Base-by-base conservation (phyloP, 2,888 invertebrate species). In the Sphinx pinastri region DNA sequence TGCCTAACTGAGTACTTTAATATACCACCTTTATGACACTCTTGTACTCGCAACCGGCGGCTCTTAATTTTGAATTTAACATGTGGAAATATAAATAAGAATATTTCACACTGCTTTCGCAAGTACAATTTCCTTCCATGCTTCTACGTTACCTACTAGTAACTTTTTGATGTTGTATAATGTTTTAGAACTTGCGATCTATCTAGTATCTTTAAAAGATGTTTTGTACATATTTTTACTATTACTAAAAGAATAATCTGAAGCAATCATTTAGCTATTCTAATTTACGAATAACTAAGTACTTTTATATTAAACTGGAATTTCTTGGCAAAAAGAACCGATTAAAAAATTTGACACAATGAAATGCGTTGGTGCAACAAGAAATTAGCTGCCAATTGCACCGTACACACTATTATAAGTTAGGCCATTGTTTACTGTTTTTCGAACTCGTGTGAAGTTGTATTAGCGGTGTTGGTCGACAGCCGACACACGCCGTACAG, bases 381-480 rank as follows among this genome's bases (percentile, higher is more conserved):
- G 90, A 89, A 93, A 93, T 93, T 93, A 93, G 88, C 93, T 93
- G 93, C 92, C 93, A 93, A 91, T 91, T 88, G 89, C 93, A 93
- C 83, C 84, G 84, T 89, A 88, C 89, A 91, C 88, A 92, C 92
- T 91, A 91, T 93, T 93, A 93, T 92, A 92, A 93, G 91, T 92
- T 92, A 79, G 84, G 75, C 79, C 81, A 89, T 92, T 93, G 93
- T 92, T 92, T 87, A 81, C 85, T 84, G 90, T 92, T 92, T 92
- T 92, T 89, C 89, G 86, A 88, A 88, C 84, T 84, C 83, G 82
- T 82, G 51, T 59, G 67, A 70, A 70, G 59, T 70, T 70, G 67
- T 70, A 59, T 67, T 70, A 70, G 66, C 58, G 67, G 59, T 59
- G 67, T 70, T 16, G 45, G 70, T 67, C 57, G 67, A 63, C 63